phyloP scores from a whole-genome alignment of 2,888 invertebrate genomes.

The Watsonalla binaria region DNA sequence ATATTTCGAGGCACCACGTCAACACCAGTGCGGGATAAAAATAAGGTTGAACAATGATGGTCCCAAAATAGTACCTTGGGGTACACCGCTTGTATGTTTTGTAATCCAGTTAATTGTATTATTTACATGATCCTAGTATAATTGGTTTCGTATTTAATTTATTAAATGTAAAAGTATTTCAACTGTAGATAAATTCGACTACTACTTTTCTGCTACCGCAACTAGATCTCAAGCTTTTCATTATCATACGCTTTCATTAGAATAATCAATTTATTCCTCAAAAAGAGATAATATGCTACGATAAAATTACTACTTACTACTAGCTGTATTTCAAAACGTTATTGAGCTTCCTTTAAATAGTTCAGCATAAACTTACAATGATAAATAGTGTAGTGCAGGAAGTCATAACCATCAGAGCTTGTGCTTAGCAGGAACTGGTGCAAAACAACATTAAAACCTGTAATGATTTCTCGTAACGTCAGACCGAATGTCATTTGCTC shows the following conservation, averaged over 20 bases:
- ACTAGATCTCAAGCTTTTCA: background rate
- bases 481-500: no score
- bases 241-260: background rate
- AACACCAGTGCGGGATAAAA: no score
- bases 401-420: conserved; percentile 33
- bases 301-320: conserved; percentile 9
- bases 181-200: background rate
- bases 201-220: background rate
- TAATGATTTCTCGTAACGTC: conserved; percentile 3
- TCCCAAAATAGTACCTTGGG: background rate
- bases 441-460: background rate
- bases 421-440: conserved; percentile 18
- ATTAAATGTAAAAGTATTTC: background rate
- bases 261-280: conserved; percentile 12
- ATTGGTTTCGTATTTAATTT: background rate
- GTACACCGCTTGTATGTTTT: background rate
- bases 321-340: conserved; percentile 31
- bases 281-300: conserved; percentile 17
- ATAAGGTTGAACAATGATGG: background rate
- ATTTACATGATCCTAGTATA: no score
- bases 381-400: conserved; percentile 29
- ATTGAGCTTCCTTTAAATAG: conserved; percentile 25
- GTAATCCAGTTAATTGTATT: no score
- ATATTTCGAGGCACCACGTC: no score
- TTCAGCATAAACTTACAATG: conserved; percentile 26